A percentile compares a stretch with the other conserved stretches of the same genome.
Evolutionary conservation across 2,113 vertebrate genomes (phyloP).

Genomic region (Sebastes schlegelii): DNA sequence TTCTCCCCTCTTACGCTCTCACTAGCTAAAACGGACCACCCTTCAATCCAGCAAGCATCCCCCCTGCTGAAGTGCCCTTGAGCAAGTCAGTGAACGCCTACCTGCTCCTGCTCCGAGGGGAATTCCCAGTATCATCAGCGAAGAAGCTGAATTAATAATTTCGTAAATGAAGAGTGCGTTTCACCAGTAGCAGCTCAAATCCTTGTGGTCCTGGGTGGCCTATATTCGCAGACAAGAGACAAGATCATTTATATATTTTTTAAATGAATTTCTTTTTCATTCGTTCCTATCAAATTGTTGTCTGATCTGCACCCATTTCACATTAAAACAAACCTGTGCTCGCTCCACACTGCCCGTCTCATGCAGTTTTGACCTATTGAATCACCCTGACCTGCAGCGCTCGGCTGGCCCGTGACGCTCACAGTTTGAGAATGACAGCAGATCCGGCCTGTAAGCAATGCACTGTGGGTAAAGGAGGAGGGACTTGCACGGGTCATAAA

Average conservation of each 20-base stretch:
- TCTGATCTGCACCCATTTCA: not conserved
- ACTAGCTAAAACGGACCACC: not conserved
- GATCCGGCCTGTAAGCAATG: slow-evolving; percentile 9
- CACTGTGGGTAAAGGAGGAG: slow-evolving; percentile 19
- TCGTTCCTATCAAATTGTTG: not conserved
- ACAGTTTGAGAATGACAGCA: slow-evolving; percentile 24
- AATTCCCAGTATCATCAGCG: not conserved
- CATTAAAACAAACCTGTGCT: slow-evolving; percentile 1
- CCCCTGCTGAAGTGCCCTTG: not conserved
- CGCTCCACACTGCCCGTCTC: slow-evolving; percentile 1
- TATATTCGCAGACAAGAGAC: not conserved
- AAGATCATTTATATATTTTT: not conserved
- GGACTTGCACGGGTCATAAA: slow-evolving; percentile 8
- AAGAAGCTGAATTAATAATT: not conserved
- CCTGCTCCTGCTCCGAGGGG: not conserved
- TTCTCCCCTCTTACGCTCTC: not conserved
- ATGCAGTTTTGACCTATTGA: not conserved
- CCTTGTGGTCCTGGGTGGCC: not conserved
- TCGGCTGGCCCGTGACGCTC: not conserved
- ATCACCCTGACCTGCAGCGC: slow-evolving; percentile 1
- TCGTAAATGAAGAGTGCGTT: slow-evolving; percentile 1
- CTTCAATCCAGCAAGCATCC: slow-evolving; percentile 19
- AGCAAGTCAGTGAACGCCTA: slow-evolving; percentile 1
- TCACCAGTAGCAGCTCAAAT: slow-evolving; percentile 23
- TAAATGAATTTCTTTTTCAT: not conserved